Evolutionary conservation across 2,888 invertebrate genomes (phyloP), one percentile per base, ranked within the genome.

Genomic region (Strigamia maritima): DNA sequence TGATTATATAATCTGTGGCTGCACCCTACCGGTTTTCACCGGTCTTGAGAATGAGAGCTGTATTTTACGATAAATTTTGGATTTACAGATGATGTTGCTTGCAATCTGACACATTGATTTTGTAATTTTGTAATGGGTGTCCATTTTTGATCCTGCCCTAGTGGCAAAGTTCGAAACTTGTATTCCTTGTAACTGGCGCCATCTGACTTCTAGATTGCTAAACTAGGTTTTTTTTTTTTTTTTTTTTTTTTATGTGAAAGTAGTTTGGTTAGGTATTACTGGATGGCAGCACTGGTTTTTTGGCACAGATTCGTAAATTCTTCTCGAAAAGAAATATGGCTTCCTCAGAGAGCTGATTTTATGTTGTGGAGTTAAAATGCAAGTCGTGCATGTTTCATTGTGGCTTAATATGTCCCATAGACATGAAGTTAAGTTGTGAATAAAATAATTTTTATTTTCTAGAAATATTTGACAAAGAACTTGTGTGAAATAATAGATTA

Each of bases 361-460:
- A 16, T 60, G 12, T 60, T 24, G 19, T n/a, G 60, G 22, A 22
- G 4, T 65, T 19, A 0, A 65, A 22, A 65, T 19, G 7, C 16
- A 6, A 49, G 10, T 12, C 2, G 6, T 16, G 6, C 49, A 49
- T 49, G 0, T 12, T 49, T 12, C 49, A 49, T 10, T 10, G 2
- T 49, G 49, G 19, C 14, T 49, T 65, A 65, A 44, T 4, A 4
- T 44, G n/a, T 44, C 14, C 16, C 44, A 44, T 12, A 16, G 14
- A 44, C 44, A 44, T 12, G 12, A n/a, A 44, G 14, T 14, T 44
- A 65, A 24, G 60, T 65, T 8, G 24, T 65, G 60, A 65, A 65
- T 65, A 65, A 65, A 65, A 65, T 65, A 19, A 19, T 65, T 24
- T 65, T 65, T 65, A 65, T 65, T 65, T 65, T 24, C 60, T 65